Evolutionary conservation across 2,113 vertebrate species (phyloP).

Genomic region (Galeopterus variegatus): DNA sequence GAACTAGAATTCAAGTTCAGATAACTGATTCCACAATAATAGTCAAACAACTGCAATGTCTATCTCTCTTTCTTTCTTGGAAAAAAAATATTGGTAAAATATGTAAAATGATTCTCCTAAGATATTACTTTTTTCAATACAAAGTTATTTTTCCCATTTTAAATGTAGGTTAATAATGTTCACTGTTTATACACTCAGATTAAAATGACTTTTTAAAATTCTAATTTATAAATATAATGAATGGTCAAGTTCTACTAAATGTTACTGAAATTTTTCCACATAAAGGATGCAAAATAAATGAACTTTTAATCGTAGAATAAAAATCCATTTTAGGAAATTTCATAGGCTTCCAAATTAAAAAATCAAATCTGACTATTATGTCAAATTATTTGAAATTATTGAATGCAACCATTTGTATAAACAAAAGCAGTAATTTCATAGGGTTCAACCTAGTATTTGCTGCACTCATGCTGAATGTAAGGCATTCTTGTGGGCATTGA

Average conservation of each 20-base stretch:
- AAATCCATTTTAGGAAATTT: slow-evolving; percentile 9
- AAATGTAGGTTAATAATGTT: slow-evolving; percentile 23
- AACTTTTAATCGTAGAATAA: background rate
- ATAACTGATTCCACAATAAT: background rate
- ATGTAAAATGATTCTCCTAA: slow-evolving; percentile 2
- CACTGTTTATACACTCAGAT: background rate
- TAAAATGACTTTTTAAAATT: slow-evolving; percentile 29
- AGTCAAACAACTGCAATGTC: background rate
- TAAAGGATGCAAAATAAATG: background rate
- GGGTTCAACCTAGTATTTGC: background rate
- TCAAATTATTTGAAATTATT: slow-evolving; percentile 28
- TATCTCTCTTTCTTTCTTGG: background rate
- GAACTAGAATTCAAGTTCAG: slow-evolving; percentile 12
- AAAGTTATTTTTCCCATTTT: slow-evolving; percentile 27
- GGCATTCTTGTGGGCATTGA: background rate
- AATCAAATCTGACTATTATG: slow-evolving; percentile 1
- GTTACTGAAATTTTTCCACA: slow-evolving; percentile 4
- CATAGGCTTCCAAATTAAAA: background rate
- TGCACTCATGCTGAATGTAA: background rate
- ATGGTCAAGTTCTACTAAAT: slow-evolving; percentile 28
- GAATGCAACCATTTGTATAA: background rate
- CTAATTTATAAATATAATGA: background rate
- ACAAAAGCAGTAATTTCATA: background rate
- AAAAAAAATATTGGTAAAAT: background rate
- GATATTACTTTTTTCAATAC: background rate